Conservation (phyloP, 2,113 vertebrate genomes). For the Anoura caudifer region DNA sequence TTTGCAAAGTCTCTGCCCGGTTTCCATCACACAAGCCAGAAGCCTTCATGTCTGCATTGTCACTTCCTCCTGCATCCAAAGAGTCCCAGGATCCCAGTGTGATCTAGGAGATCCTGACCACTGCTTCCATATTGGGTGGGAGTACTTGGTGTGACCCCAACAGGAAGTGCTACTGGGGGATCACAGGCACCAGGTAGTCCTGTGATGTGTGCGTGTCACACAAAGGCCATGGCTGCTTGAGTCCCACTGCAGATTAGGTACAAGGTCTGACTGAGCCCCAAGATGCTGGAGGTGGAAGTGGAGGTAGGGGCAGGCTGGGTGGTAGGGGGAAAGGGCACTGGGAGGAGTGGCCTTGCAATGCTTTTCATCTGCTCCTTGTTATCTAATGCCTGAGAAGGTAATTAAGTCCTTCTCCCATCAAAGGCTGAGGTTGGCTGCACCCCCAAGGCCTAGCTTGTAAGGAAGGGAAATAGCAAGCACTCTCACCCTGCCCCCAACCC, state of each 20-base stretch:
- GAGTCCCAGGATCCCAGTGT: neutral
- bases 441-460: neutral
- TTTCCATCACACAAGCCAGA: neutral
- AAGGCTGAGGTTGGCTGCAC: conserved; percentile 49
- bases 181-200: neutral
- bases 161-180: neutral
- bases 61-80: neutral
- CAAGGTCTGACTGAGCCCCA: neutral
- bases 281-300: neutral
- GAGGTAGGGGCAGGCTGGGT: neutral
- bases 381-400: conserved; percentile 59
- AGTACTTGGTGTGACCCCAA: neutral
- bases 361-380: conserved; percentile 75
- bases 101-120: neutral
- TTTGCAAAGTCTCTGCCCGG: neutral
- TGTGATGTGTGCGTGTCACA: neutral
- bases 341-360: neutral
- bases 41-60: neutral
- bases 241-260: neutral
- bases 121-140: neutral
- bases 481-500: neutral
- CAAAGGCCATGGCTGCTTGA: neutral
- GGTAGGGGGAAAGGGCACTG: neutral
- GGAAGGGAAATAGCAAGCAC: conserved; percentile 16
- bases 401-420: conserved; percentile 73